Percentiles rank a stretch among this genome's conserved stretches.
Conservation (phyloP, 1,140 invertebrate species). For the Aphaenogaster floridana region DNA sequence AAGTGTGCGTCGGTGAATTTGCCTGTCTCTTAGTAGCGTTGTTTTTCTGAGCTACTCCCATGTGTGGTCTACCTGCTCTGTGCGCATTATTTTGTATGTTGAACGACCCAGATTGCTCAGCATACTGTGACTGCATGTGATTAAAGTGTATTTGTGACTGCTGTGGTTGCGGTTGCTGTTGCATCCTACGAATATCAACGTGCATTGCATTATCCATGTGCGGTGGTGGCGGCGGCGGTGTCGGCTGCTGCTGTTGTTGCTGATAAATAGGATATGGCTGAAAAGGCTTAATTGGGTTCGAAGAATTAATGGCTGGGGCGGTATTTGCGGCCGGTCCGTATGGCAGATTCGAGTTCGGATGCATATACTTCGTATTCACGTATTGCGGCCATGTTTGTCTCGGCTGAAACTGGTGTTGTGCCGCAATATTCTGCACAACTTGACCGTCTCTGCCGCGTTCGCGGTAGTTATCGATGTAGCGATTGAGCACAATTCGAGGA, state of each 20-base stretch:
- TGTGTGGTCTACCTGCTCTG: slow-evolving; percentile 67
- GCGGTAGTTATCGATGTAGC: slow-evolving; percentile 67
- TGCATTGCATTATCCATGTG: slow-evolving; percentile 76
- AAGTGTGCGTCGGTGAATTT: slow-evolving; percentile 75
- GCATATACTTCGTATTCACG: slow-evolving; percentile 76
- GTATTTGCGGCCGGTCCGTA: slow-evolving; percentile 59
- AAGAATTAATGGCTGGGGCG: slow-evolving; percentile 63
- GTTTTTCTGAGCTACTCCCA: slow-evolving; percentile 77
- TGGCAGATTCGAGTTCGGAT: slow-evolving; percentile 68
- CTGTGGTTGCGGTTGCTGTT: slow-evolving; percentile 69
- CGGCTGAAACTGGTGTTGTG: slow-evolving; percentile 80
- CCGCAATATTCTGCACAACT: slow-evolving; percentile 58
- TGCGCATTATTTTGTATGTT: slow-evolving; percentile 65
- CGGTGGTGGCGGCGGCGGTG: background rate
- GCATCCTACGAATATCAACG: slow-evolving; percentile 67
- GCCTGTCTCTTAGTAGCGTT: slow-evolving; percentile 75
- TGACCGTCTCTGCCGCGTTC: slow-evolving; percentile 68
- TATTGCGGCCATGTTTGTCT: slow-evolving; percentile 80
- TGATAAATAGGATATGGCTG: slow-evolving; percentile 67
- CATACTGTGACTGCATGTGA: slow-evolving; percentile 71
- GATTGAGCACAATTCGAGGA: slow-evolving; percentile 60
- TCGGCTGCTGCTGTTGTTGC: slow-evolving; percentile 40
- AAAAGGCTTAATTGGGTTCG: slow-evolving; percentile 50
- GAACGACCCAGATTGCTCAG: slow-evolving; percentile 60
- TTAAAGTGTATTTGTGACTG: slow-evolving; percentile 73